phyloP scores from a whole-genome alignment of 2,888 invertebrate genomes.

The Sesia apiformis region DNA sequence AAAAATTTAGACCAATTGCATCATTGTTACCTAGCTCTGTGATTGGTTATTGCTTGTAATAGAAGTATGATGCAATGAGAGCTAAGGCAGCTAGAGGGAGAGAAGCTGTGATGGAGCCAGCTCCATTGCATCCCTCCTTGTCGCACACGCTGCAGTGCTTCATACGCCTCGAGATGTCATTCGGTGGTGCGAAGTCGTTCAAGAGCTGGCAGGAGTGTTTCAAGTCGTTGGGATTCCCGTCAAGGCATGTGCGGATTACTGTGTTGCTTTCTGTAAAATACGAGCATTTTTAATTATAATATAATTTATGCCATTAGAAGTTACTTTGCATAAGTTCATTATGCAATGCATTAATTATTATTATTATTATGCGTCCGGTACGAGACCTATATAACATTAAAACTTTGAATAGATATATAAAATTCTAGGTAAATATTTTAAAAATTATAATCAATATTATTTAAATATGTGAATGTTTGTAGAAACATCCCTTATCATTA shows the following conservation, averaged over 20 bases:
- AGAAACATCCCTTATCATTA: too few relatives aligned
- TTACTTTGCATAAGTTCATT: too few relatives aligned
- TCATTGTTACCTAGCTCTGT: constrained; percentile 6
- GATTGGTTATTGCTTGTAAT: constrained; percentile 47
- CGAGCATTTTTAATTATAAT: neutral
- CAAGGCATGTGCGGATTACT: constrained; percentile 51
- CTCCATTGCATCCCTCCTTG: constrained; percentile 70
- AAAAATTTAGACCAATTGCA: constrained; percentile 1
- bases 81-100: constrained; percentile 45
- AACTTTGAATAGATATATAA: too few relatives aligned
- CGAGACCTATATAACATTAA: too few relatives aligned
- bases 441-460: too few relatives aligned
- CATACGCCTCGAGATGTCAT: constrained; percentile 27
- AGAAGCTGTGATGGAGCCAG: constrained; percentile 42
- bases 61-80: constrained; percentile 40
- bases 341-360: too few relatives aligned
- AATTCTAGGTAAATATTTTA: too few relatives aligned
- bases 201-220: constrained; percentile 42
- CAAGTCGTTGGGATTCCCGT: constrained; percentile 40
- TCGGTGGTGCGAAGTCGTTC: constrained; percentile 17
- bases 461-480: too few relatives aligned
- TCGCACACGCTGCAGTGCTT: constrained; percentile 60
- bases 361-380: too few relatives aligned
- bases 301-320: too few relatives aligned
- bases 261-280: constrained; percentile 42